Evolutionary conservation across 1,140 invertebrate genomes (phyloP).

Genomic region (Idris sp.): DNA sequence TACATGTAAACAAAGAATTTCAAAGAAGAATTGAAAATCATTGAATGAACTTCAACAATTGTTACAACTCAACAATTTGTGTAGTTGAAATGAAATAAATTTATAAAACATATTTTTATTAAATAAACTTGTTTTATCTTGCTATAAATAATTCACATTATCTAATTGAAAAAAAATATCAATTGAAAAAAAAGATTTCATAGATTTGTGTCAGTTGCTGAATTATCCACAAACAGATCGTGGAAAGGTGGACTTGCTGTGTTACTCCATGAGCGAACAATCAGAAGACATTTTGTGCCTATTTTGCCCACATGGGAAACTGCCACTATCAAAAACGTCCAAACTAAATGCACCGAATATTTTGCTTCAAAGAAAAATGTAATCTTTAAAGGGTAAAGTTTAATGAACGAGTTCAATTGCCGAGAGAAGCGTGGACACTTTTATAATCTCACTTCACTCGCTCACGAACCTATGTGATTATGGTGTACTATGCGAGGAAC

Average conservation of each 20-base stretch:
- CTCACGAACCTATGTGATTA: slow-evolving; percentile 68
- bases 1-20: too few species aligned
- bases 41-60: too few species aligned
- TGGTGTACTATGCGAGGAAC: slow-evolving; percentile 62
- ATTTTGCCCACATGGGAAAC: slow-evolving; percentile 3
- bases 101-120: too few species aligned
- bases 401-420: slow-evolving; percentile 70
- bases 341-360: slow-evolving; percentile 62
- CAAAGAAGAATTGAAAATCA: too few species aligned
- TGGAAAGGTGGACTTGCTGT: slow-evolving; percentile 62
- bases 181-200: too few species aligned
- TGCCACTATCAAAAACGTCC: slow-evolving; percentile 37
- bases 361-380: slow-evolving; percentile 70
- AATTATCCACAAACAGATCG: slow-evolving; percentile 52
- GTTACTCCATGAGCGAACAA: slow-evolving; percentile 64
- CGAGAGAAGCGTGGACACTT: slow-evolving; percentile 63
- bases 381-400: slow-evolving; percentile 68
- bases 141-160: too few species aligned
- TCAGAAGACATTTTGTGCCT: slow-evolving; percentile 61
- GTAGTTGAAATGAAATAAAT: too few species aligned
- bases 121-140: too few species aligned
- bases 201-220: too few species aligned
- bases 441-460: slow-evolving; percentile 66
- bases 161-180: too few species aligned
- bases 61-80: too few species aligned